Percentiles rank a stretch among this genome's conserved stretches.
Conservation (phyloP, 1,140 invertebrate genomes). For the Rhyzopertha dominica region DNA sequence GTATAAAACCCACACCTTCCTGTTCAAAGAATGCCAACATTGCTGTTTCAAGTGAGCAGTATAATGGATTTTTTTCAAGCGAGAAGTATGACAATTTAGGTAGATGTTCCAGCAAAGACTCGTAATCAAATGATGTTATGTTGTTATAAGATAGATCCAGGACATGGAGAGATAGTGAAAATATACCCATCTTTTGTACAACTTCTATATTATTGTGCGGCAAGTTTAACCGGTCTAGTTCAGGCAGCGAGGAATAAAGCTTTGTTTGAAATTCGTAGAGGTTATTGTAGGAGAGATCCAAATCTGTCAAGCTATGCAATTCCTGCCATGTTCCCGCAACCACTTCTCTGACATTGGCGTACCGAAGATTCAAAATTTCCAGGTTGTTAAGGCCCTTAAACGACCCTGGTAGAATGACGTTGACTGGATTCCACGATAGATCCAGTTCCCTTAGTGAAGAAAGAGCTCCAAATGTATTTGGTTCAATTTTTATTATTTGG, state of each 20-base stretch:
- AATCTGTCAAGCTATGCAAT: constrained; percentile 21
- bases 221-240: constrained; percentile 30
- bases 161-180: constrained; percentile 33
- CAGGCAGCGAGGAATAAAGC: constrained; percentile 29
- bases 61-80: too few species aligned
- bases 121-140: constrained; percentile 36
- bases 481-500: constrained; percentile 19
- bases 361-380: constrained; percentile 32
- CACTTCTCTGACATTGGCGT: constrained; percentile 27
- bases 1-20: too few species aligned
- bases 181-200: constrained; percentile 31
- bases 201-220: constrained; percentile 31
- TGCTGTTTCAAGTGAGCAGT: too few species aligned
- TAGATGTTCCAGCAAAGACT: too few species aligned
- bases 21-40: too few species aligned
- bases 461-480: constrained; percentile 21
- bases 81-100: too few species aligned
- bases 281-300: constrained; percentile 30
- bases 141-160: constrained; percentile 38
- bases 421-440: constrained; percentile 44
- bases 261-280: constrained; percentile 28
- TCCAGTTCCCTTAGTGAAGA: constrained; percentile 26
- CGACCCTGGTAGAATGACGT: constrained; percentile 43
- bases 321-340: constrained; percentile 15
- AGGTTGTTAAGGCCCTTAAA: constrained; percentile 27